Evolutionary conservation across 2,797 vertebrate species (phyloP), one percentile per base, ranked within the genome.

Genomic region (Sparus aurata): DNA sequence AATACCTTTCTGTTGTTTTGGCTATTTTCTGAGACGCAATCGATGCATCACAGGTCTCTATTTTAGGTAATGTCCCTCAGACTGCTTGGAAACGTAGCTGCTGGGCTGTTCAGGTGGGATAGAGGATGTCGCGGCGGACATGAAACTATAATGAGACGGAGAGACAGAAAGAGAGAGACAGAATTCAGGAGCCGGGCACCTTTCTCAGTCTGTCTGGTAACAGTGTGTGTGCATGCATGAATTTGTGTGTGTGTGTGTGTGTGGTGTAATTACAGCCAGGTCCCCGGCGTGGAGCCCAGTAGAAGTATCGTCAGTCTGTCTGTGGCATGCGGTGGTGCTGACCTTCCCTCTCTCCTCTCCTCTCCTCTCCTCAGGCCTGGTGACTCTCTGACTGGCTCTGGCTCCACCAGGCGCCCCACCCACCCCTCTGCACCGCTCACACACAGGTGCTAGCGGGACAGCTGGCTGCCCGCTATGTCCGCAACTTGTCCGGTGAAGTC

Each of bases 301-400:
- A 90, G 89, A 93, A 92, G 91, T 90, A 94, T 90, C 91, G 93
- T 94, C 93, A 93, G 92, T 93, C 92, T 93, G 94, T 95, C 94
- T 94, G 91, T 94, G 92, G 93, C 92, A 93, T 93, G 91, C 83
- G 85, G 90, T 91, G 89, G 68, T 91, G 84, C 91, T 93, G 87
- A 92, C 90, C 90, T 93, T 88, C 88, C 80, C 83, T 84, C 87
- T 89, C 82, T 85, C 73, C 77, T 84, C 89, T 74, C 84, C 72
- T 84, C 89, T 74, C 84, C 72, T 83, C 75, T 81, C 70, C 55
- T 80, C 68, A 38, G 84, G 83, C 78, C 83, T 80, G 84, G 84
- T 85, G 87, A 83, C 88, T 87, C 77, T 83, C 83, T 90, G 80
- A 84, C 83, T 86, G 81, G 69, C 79, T 83, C 81, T 78, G 70